These are phyloP conservation scores for Syngnathus floridae DNA, from an alignment of 2,113 vertebrate genomes.

Conservation along the genomic window DNA sequence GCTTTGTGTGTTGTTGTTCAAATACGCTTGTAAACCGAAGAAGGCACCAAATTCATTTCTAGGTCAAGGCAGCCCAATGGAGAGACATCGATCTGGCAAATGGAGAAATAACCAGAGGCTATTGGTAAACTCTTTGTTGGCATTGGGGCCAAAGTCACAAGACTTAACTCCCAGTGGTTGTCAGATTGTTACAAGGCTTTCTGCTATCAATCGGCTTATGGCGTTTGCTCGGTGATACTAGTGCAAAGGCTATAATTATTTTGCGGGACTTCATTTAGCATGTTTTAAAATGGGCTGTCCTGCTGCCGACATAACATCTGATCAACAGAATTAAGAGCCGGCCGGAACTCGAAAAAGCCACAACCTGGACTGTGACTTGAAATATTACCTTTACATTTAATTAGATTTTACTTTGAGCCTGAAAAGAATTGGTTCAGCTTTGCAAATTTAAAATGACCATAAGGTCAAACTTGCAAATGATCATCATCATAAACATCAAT, in stretches of 20 bases:
- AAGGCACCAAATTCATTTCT: constrained; percentile 27
- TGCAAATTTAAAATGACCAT: too few species aligned
- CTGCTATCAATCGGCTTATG: constrained; percentile 38
- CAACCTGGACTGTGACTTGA: too few species aligned
- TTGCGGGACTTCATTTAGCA: not conserved
- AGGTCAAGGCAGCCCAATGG: constrained; percentile 36
- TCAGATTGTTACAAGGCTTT: not conserved
- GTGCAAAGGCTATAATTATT: not conserved
- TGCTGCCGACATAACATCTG: not conserved
- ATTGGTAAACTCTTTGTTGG: constrained; percentile 62
- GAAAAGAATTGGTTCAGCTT: too few species aligned
- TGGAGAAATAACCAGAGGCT: constrained; percentile 48
- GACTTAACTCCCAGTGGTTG: constrained; percentile 39
- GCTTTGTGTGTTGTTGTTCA: not conserved
- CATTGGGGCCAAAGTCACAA: constrained; percentile 51
- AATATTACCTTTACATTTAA: too few species aligned
- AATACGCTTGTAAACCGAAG: not conserved
- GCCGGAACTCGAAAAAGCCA: too few species aligned
- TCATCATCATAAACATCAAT: not conserved
- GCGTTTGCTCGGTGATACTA: constrained; percentile 20
- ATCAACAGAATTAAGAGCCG: not conserved
- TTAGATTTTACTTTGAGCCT: too few species aligned
- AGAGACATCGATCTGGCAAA: constrained; percentile 56
- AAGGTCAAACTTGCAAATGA: too few species aligned
- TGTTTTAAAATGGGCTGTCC: not conserved